Percentiles rank a stretch among this genome's conserved stretches.
phyloP scores from a whole-genome alignment of 2,797 vertebrate species.

The Tiaroga cobitis region DNA sequence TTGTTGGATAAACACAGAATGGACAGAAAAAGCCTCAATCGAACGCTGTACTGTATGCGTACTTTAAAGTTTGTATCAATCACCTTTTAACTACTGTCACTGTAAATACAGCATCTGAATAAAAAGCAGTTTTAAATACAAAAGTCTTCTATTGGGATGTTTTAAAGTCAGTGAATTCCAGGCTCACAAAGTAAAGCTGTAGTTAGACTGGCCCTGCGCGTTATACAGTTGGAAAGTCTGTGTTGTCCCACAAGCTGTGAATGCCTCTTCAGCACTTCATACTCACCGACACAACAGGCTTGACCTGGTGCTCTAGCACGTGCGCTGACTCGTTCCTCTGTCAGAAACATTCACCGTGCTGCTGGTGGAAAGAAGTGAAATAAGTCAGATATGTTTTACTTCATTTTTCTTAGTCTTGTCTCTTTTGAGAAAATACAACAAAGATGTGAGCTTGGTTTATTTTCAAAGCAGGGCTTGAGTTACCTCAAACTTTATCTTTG shows the following conservation, averaged over 20 bases:
- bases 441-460: slow-evolving; percentile 21
- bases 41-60: slow-evolving; percentile 34
- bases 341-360: slow-evolving; percentile 17
- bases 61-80: slow-evolving; percentile 36
- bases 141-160: not conserved
- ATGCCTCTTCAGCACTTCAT: not conserved
- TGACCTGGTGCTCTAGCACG: slow-evolving; percentile 10
- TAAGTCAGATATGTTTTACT: not conserved
- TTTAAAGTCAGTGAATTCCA: not conserved
- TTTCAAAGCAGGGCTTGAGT: slow-evolving; percentile 31
- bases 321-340: not conserved
- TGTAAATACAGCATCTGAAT: slow-evolving; percentile 55
- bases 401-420: slow-evolving; percentile 17
- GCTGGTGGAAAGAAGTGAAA: slow-evolving; percentile 8
- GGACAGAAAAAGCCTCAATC: slow-evolving; percentile 23
- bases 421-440: not conserved
- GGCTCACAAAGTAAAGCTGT: slow-evolving; percentile 28
- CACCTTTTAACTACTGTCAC: slow-evolving; percentile 51
- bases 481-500: slow-evolving; percentile 1
- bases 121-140: slow-evolving; percentile 53
- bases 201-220: slow-evolving; percentile 23
- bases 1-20: slow-evolving; percentile 29
- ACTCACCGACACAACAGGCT: slow-evolving; percentile 9
- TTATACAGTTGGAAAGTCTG: not conserved
- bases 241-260: not conserved